Evolutionary conservation across 2,797 vertebrate species (phyloP).

Genomic region (Pseudochaenichthys georgianus): DNA sequence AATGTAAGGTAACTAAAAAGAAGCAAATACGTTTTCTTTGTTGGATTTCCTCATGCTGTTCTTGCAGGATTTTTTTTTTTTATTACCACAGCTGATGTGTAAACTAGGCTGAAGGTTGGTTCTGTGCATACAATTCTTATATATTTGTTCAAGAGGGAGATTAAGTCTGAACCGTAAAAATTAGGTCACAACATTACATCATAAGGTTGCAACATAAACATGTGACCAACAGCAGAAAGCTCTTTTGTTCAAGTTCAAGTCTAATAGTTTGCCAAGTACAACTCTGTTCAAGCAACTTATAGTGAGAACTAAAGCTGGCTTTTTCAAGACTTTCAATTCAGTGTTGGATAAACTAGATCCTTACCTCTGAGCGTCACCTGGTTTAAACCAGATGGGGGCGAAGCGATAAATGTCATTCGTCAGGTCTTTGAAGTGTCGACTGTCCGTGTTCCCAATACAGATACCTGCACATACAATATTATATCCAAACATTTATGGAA

Average conservation of each 20-base stretch:
- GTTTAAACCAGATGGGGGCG: slow-evolving; percentile 83
- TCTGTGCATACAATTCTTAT: not conserved
- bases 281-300: not conserved
- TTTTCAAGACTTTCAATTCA: not conserved
- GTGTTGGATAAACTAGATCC: slow-evolving; percentile 19
- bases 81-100: not conserved
- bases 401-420: slow-evolving; percentile 91
- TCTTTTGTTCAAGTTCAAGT: slow-evolving; percentile 15
- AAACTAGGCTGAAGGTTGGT: not conserved
- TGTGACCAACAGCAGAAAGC: slow-evolving; percentile 1
- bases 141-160: not conserved
- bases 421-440: slow-evolving; percentile 90
- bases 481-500: not conserved
- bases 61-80: not conserved
- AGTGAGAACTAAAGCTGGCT: not conserved
- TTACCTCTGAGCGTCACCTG: slow-evolving; percentile 88
- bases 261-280: not conserved
- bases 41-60: not conserved
- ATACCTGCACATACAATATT: slow-evolving; percentile 81
- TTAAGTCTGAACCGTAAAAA: slow-evolving; percentile 3
- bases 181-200: slow-evolving; percentile 11
- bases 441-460: slow-evolving; percentile 94
- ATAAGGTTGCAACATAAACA: slow-evolving; percentile 13
- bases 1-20: not conserved
- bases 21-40: not conserved